Evolutionary conservation across 2,797 vertebrate species (phyloP).

Genomic region (Pteropus rufus): DNA sequence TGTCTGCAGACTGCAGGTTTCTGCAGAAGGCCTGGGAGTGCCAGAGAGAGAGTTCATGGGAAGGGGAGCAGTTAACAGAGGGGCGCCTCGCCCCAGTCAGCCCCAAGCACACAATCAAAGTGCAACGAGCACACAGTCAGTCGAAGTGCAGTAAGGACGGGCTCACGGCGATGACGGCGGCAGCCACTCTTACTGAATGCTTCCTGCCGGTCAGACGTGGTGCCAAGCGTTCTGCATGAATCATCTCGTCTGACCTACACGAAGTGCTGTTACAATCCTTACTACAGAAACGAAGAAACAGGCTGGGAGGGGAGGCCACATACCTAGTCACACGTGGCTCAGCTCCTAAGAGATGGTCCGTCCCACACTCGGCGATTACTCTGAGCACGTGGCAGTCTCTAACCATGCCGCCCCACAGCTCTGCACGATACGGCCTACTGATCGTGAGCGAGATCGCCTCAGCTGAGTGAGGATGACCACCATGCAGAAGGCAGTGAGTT

Average conservation of each 20-base stretch:
- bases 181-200: no score
- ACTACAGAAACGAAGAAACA: neutral
- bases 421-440: neutral
- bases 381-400: neutral
- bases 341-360: accelerated
- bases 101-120: neutral
- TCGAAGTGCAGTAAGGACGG: neutral
- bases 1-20: neutral
- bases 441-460: neutral
- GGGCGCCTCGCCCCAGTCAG: neutral
- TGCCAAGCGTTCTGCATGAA: neutral
- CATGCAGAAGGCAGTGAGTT: neutral
- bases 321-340: neutral
- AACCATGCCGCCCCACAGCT: neutral
- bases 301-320: neutral
- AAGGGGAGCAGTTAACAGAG: neutral
- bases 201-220: neutral
- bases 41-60: neutral
- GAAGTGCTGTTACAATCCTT: neutral
- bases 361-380: accelerated
- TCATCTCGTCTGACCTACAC: neutral
- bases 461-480: accelerated
- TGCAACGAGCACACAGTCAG: neutral
- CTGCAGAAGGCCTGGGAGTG: neutral
- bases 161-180: accelerated